A percentile compares a stretch with the other conserved stretches of the same genome.
Evolutionary conservation across 2,113 vertebrate genomes (phyloP).

Genomic region (Proteles cristata): DNA sequence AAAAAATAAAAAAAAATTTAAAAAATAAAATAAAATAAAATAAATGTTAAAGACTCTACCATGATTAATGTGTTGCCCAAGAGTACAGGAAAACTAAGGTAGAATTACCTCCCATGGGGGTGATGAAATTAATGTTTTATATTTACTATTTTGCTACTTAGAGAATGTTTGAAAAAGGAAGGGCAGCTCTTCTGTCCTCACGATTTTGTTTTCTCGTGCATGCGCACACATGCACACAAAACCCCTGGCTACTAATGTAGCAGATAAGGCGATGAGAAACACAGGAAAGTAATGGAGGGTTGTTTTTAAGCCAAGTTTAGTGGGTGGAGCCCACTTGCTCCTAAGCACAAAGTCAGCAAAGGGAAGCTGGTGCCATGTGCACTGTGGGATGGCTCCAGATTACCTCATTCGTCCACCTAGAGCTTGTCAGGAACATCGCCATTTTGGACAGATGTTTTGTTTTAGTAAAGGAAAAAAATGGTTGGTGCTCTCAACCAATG

Average conservation of each 20-base stretch:
- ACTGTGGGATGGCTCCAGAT: too few relatives aligned
- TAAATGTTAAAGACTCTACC: neutral
- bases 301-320: neutral
- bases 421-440: neutral
- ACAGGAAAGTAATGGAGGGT: neutral
- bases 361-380: neutral
- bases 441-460: neutral
- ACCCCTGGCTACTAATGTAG: neutral
- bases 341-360: neutral
- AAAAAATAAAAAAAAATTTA: too few relatives aligned
- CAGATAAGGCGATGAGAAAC: neutral
- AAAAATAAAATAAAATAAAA: neutral
- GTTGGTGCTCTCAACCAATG: neutral
- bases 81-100: neutral
- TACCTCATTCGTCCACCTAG: neutral
- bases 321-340: neutral
- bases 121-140: neutral
- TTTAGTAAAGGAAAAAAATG: neutral
- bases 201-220: neutral
- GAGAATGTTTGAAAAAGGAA: conserved; percentile 3
- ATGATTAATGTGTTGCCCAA: neutral
- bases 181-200: neutral
- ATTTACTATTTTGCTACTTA: neutral
- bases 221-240: neutral
- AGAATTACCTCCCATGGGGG: neutral